Evolutionary conservation across 2,113 vertebrate species (phyloP), one percentile per base, ranked within the genome.

Genomic region (Marcusenius ussheri): DNA sequence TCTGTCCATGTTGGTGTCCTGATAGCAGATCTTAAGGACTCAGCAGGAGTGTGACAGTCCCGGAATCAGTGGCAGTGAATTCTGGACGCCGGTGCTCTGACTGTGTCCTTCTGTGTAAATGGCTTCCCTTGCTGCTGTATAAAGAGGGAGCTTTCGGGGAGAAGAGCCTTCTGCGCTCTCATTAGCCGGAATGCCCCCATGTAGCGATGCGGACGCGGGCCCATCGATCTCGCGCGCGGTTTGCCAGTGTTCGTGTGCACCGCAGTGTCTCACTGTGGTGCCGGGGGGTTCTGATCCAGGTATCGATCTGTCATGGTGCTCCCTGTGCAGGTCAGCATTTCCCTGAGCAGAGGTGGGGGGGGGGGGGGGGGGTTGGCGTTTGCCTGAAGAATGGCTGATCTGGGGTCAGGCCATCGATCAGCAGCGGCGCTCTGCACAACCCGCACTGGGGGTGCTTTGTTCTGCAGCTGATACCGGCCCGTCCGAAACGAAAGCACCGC

Each of bases 371-470:
- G 15, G 15, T 27, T 51, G 49, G 27, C 49, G 6, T 15, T 89
- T 80, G 74, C 88, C 88, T 42, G 88, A 89, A 83, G 74, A 15
- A 53, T 27, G 77, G 39, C 49, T 56, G 50, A 70, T n/a, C 45
- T 35, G 88, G 47, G 27, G 50, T 89, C 70, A 80, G 27, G 49
- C 19, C 74, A 56, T 50, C 27, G 35, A 35, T 51, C 46, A 47
- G 31, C 45, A 50, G 42, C 88, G 15, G 35, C n/a, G 24, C 45
- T 70, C 88, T 15, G 39, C n/a, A 50, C n/a, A 27, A 13, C 13
- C n/a, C 2, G 5, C n/a, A 11, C 84, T 13, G 8, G n/a, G 5
- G n/a, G 19, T 24, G 2, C 21, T 27, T 35, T 31, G 62, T 31
- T 70, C 62, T 31, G 62, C 62, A 27, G n/a, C 31, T 19, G 74